Base-by-base conservation (phyloP, 2,888 invertebrate species). In the Agrochola lychnidis region DNA sequence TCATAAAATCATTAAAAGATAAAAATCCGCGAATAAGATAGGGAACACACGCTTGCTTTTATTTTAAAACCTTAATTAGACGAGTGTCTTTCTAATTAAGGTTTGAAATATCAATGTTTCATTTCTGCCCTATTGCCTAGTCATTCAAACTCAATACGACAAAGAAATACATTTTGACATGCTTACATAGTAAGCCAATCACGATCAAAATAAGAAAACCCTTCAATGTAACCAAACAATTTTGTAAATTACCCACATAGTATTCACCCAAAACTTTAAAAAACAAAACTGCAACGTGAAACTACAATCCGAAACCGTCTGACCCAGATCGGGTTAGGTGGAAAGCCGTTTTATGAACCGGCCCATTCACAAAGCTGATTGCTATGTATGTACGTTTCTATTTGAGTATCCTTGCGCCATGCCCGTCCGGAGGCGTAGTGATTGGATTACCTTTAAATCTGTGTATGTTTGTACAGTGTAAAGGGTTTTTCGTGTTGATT, bases 281-380 rank as follows among this genome's bases (percentile, higher is more conserved):
- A 59, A 84, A 70, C 70, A 45, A 45, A 69, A 66, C 64, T 76
- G 76, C 57, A 84, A 63, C 68, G 36, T 22, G 36, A 45, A 68
- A 40, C 53, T 70, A 19, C 48, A 16, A 53, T 56, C 16, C n/a
- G 10, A 64, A 80, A 48, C 76, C 68, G 53, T 74, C 79, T 85
- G 85, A 85, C 87, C 85, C 67, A 83, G 73, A 80, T 85, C n/a
- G 75, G 67, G 77, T 71, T 82, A 73, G 73, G 70, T 75, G 78
- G 70, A 80, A 80, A 83, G 57, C 78, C 71, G 81, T 85, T 85
- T 63, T 69, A 87, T 83, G 83, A 87, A 85, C 76, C 75, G 66
- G 51, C 30, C 81, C 75, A 81, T 85, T 80, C 86, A 83, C 87
- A 87, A 85, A 87, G 87, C 86, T 86, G 86, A 86, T 86, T 86